Conservation (phyloP, 2,888 invertebrate species). For the Aphidoletes aphidimyza region DNA sequence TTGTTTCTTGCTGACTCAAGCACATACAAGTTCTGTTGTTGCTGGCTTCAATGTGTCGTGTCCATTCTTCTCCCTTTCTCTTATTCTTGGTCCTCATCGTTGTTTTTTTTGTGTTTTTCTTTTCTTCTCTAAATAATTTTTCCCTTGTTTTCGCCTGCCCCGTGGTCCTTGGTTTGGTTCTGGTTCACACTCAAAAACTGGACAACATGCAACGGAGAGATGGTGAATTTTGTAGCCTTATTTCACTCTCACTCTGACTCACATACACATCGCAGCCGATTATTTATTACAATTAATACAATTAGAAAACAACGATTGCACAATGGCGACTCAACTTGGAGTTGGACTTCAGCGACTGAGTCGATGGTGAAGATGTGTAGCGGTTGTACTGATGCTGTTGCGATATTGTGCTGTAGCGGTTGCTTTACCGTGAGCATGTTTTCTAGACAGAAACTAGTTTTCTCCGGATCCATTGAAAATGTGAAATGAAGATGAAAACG, state of each 20-base stretch:
- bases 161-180: not conserved
- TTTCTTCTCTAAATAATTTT: conserved; percentile 46
- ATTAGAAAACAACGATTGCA: conserved; percentile 15
- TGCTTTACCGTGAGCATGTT: not conserved
- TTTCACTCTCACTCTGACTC: conserved; percentile 32
- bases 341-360: no score
- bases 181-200: not conserved
- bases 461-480: not conserved
- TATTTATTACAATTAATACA: conserved; percentile 49
- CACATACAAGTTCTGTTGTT: not conserved
- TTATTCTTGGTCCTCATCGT: no score
- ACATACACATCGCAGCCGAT: conserved; percentile 8
- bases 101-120: not conserved
- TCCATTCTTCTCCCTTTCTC: not conserved
- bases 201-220: conserved; percentile 36
- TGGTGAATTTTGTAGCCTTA: conserved; percentile 46
- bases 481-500: not conserved
- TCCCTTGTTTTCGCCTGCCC: not conserved
- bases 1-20: conserved; percentile 22
- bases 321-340: no score
- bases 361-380: not conserved
- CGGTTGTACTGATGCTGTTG: not conserved
- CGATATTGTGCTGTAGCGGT: not conserved
- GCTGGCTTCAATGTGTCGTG: conserved; percentile 30
- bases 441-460: conserved; percentile 1